These are phyloP conservation scores for Nephrotoma flavescens DNA, from an alignment of 2,888 invertebrate genomes.

Conservation along the genomic window DNA sequence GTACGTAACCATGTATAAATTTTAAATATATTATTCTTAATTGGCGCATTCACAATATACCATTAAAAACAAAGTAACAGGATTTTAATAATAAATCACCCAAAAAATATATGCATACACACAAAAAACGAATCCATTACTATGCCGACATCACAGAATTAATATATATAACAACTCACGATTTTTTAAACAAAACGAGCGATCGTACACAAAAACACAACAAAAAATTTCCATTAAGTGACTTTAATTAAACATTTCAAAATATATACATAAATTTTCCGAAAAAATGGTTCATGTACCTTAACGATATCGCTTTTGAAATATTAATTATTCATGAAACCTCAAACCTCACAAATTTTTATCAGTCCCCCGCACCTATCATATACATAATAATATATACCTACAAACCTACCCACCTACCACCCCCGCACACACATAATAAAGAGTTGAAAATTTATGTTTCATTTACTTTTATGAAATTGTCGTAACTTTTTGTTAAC, in stretches of 20 bases:
- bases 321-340: neutral
- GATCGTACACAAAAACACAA: neutral
- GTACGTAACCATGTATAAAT: too few relatives aligned
- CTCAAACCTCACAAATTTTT: neutral
- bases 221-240: neutral
- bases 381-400: neutral
- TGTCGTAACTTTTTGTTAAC: neutral
- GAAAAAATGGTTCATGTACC: neutral
- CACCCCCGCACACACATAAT: neutral
- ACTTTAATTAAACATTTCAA: neutral
- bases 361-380: neutral
- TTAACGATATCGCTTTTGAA: neutral
- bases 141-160: neutral
- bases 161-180: neutral
- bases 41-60: neutral
- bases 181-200: neutral
- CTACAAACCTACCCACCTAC: too few relatives aligned
- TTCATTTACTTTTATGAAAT: neutral
- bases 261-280: neutral
- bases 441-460: neutral
- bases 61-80: neutral
- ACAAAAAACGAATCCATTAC: neutral
- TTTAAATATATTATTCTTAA: neutral
- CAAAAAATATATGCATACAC: neutral
- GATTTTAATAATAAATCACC: neutral